Evolutionary conservation across 2,888 invertebrate genomes (phyloP), one percentile per base, ranked within the genome.

Genomic region (Patella pellucida): DNA sequence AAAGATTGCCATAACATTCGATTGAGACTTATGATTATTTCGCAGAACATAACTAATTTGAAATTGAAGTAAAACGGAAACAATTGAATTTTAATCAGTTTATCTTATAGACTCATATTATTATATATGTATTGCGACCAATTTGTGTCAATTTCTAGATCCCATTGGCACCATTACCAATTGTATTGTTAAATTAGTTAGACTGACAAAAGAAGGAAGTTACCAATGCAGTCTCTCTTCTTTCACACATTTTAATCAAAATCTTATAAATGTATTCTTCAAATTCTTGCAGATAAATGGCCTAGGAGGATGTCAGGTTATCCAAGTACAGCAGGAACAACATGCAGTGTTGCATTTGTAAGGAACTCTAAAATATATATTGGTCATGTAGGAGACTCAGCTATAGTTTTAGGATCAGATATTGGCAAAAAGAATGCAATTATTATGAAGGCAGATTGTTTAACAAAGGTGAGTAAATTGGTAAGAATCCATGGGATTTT

Each of bases 381-480:
- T 78, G 99, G 98, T 3, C 99, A 99, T 92, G 98, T 99, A 1
- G 99, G 99, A n/a, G 99, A 99, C 92, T 98, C 98, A 0, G 97
- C 96, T 50, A 97, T 99, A 87, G 95, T 97, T 15, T 92, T 97
- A 72, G 97, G 96, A 27, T 95, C 95, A 89, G 94, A 94, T 74
- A 84, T 85, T 52, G 83, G 82, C 54, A 74, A 80, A 69, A 72
- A 72, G 16, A 76, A 79, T 50, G 72, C 84, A 78, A 72, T 72
- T 51, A 73, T 71, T 14, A 75, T 80, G 78, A 68, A 82, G 77
- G 84, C 86, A 27, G 79, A 82, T 41, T 82, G 84, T 75, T 78
- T 88, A n/a, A 89, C 88, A 70, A 86, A 85, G 82, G 89, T 87
- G 79, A 75, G 73, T 74, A 9, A 62, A 12, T 41, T 41, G 41